These are phyloP conservation scores for Paedocypris sp. DNA, from an alignment of 2,113 vertebrate genomes.

Conservation along the genomic window DNA sequence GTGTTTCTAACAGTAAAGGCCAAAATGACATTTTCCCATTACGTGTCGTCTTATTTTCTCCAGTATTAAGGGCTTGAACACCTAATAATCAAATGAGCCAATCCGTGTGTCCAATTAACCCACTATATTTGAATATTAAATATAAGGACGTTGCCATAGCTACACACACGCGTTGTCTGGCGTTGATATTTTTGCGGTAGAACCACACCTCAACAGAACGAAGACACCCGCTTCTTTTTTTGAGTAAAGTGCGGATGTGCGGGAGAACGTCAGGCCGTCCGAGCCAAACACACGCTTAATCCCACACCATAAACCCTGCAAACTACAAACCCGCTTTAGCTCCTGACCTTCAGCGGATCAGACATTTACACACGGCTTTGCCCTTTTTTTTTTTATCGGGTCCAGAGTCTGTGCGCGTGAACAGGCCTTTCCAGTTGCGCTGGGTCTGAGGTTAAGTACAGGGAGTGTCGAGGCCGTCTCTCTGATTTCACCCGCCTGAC, in stretches of 20 bases:
- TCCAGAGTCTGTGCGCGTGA: conserved; percentile 28
- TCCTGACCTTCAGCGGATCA: conserved; percentile 19
- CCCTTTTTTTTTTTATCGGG: conserved; percentile 28
- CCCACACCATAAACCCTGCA: not conserved
- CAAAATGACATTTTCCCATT: no score
- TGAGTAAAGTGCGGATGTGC: not conserved
- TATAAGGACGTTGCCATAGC: no score
- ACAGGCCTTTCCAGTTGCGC: conserved; percentile 60
- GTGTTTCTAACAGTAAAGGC: no score
- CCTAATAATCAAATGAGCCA: no score
- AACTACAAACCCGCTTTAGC: conserved; percentile 4
- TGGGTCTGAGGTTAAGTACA: conserved; percentile 51
- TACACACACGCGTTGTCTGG: no score
- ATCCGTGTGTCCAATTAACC: no score
- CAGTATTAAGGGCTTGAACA: no score
- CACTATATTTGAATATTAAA: no score
- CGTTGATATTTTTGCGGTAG: not conserved
- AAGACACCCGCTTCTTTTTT: not conserved
- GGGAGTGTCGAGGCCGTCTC: conserved; percentile 29
- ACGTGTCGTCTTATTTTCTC: no score
- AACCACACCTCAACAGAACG: not conserved
- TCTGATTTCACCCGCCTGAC: conserved; percentile 40
- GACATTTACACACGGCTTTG: conserved; percentile 29
- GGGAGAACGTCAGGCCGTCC: not conserved
- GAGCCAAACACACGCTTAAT: not conserved